phyloP scores from a whole-genome alignment of 2,797 vertebrate genomes.

The Antrozous pallidus region DNA sequence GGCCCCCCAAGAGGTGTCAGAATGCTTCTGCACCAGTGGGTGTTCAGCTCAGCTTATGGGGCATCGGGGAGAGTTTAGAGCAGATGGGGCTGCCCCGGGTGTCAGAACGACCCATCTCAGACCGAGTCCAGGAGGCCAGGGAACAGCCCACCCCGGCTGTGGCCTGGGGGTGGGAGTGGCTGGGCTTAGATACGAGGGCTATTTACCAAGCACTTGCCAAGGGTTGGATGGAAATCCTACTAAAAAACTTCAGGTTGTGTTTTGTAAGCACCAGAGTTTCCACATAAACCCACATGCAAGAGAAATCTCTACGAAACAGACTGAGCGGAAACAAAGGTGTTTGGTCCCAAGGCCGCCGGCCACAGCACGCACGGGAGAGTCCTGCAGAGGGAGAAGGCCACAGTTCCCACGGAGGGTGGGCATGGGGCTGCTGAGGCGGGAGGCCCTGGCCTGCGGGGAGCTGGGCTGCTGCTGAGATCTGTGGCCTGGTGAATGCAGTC shows the following conservation, averaged over 20 bases:
- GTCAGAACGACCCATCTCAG: neutral
- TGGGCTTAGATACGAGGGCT: neutral
- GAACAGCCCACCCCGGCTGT: neutral
- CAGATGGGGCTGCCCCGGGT: neutral
- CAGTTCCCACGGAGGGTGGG: fast-evolving
- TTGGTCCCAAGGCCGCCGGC: neutral
- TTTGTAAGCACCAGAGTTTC: neutral
- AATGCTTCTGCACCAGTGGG: too few relatives aligned
- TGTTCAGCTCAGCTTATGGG: neutral
- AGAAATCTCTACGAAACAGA: neutral
- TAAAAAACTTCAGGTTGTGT: neutral
- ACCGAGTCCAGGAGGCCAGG: neutral
- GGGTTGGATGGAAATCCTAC: neutral
- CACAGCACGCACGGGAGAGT: fast-evolving
- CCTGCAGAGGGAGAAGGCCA: too few relatives aligned
- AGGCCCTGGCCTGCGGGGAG: fast-evolving
- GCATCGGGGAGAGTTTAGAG: neutral
- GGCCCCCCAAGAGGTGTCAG: neutral
- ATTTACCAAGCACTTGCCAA: neutral
- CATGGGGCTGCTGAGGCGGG: neutral
- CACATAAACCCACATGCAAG: neutral
- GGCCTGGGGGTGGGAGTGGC: neutral
- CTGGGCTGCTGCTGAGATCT: neutral
- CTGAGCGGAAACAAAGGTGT: neutral
- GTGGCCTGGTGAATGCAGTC: fast-evolving